Conservation (phyloP, 1,140 invertebrate species). For the Sinonovacula constricta region DNA sequence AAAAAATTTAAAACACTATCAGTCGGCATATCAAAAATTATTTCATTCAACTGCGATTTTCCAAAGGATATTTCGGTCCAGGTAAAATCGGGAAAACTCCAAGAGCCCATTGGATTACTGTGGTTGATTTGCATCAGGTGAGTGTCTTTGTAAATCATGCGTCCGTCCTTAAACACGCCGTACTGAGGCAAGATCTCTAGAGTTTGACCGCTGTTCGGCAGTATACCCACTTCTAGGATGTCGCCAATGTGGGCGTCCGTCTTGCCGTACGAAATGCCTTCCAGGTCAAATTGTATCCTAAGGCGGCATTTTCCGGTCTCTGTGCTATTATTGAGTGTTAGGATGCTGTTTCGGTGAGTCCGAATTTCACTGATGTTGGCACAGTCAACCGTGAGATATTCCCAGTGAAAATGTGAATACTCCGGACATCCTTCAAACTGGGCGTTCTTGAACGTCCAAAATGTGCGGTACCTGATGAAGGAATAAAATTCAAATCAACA, state of each 20-base stretch:
- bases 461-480: constrained; percentile 8
- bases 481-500: no score
- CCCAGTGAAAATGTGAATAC: constrained; percentile 7
- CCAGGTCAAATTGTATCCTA: not conserved
- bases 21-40: not conserved
- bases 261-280: not conserved
- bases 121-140: not conserved
- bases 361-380: not conserved
- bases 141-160: not conserved
- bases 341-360: not conserved
- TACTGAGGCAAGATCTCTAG: not conserved
- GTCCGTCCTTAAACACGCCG: not conserved
- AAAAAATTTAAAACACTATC: not conserved
- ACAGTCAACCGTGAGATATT: not conserved
- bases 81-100: constrained; percentile 18
- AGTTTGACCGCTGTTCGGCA: not conserved
- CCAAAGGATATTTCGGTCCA: not conserved
- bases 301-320: not conserved
- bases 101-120: not conserved
- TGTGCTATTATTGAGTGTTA: not conserved
- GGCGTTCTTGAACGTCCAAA: not conserved
- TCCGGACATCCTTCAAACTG: constrained; percentile 2
- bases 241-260: not conserved
- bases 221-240: not conserved
- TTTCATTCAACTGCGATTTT: not conserved